These are phyloP conservation scores for Thereva nobilitata DNA, from an alignment of 2,888 invertebrate species.

Conservation along the genomic window DNA sequence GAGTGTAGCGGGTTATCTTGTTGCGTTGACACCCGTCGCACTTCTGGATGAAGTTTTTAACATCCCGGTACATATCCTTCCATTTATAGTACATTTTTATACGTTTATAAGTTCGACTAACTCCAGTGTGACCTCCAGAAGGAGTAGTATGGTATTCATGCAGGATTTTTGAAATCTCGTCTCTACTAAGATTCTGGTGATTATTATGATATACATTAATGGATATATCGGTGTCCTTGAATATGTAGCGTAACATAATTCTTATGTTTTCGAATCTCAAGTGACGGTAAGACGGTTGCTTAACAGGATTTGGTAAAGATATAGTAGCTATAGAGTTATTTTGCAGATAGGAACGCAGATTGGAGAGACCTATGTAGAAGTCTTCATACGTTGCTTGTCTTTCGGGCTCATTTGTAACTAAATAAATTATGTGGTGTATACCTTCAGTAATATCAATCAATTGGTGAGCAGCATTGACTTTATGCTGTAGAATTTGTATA, in stretches of 20 bases:
- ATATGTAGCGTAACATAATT: slow-evolving; percentile 1
- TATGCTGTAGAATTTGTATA: too few relatives aligned
- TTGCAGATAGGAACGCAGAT: background rate
- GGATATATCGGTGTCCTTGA: background rate
- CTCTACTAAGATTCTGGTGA: background rate
- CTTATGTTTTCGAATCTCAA: background rate
- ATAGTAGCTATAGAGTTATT: background rate
- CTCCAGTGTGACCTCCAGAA: background rate
- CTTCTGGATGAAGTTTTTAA: slow-evolving; percentile 47
- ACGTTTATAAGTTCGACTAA: slow-evolving; percentile 31
- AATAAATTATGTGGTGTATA: too few relatives aligned
- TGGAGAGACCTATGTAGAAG: background rate
- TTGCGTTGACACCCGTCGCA: slow-evolving; percentile 45
- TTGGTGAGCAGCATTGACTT: too few relatives aligned
- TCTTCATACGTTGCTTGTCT: background rate
- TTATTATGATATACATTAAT: background rate
- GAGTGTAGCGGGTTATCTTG: slow-evolving; percentile 40
- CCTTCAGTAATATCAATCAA: too few relatives aligned
- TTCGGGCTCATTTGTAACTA: too few relatives aligned
- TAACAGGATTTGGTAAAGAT: background rate
- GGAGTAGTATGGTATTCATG: slow-evolving; percentile 7
- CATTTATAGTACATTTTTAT: slow-evolving; percentile 47
- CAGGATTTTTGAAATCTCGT: background rate
- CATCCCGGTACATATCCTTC: slow-evolving; percentile 48
- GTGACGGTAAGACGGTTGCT: background rate